Evolutionary conservation across 2,888 invertebrate genomes (phyloP), one percentile per base, ranked within the genome.

Genomic region (Therioaphis trifolii): DNA sequence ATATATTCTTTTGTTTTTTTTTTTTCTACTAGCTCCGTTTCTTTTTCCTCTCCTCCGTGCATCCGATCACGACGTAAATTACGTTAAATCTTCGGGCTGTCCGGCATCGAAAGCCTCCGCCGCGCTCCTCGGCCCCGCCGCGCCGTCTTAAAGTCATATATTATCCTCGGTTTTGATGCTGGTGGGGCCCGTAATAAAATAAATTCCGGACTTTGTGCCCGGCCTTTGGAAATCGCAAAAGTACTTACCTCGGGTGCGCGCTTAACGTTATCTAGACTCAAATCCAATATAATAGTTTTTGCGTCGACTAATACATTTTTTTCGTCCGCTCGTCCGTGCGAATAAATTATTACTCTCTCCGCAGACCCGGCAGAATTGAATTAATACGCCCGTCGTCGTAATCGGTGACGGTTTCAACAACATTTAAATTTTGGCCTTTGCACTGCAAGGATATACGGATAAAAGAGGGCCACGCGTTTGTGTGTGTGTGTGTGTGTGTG

Each of bases 51-150:
- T 55, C 52, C 12, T 46, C 27, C 15, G 21, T 77, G 49, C 66
- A 15, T 49, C 77, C 52, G 77, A 78, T 78, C 77, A 21, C 77
- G 5, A 78, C 72, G 71, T 80, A 80, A 71, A 80, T 80, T 80
- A 71, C 71, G 21, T 72, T 80, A 71, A 80, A 71, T 61, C 80
- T 80, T 61, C 58, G 46, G 29, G 21, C 61, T 29, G 80, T 61
- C 80, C 71, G 27, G 27, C 29, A 49, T 63, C 49, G 71, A 63
- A 61, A 80, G 15, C 71, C 49, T 35, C 35, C 35, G 3, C 35
- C 7, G 35, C 35, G n/a, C 35, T 7, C 35, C 35, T 52, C 58
- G 58, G 18, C 35, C 21, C 24, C 24, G 1, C 21, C 52, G 66
- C 66, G 14, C 24, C 46, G n/a, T 15, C 15, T 24, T 21, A 15